phyloP scores from a whole-genome alignment of 2,113 vertebrate species.

The Carassius auratus region DNA sequence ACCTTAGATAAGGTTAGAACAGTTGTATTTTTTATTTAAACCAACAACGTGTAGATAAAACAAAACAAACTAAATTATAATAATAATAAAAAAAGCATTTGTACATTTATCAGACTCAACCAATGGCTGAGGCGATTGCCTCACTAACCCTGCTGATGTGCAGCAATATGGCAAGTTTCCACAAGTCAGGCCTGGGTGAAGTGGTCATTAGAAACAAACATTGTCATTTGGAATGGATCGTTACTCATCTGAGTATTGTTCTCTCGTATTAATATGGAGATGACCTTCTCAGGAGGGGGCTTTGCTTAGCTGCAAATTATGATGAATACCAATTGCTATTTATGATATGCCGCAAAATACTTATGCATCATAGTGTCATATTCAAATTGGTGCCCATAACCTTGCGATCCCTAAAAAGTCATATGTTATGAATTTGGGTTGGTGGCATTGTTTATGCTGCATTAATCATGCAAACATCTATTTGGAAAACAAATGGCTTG shows the following conservation, averaged over 20 bases:
- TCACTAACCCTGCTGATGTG: constrained; percentile 56
- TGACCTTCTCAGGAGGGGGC: constrained; percentile 66
- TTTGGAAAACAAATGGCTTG: constrained; percentile 63
- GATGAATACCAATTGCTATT: constrained; percentile 66
- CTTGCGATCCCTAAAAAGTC: constrained; percentile 63
- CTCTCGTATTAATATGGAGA: constrained; percentile 66
- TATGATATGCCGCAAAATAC: constrained; percentile 61
- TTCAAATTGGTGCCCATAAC: constrained; percentile 68
- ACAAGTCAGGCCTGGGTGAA: constrained; percentile 58
- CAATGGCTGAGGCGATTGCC: constrained; percentile 51
- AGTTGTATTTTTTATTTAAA: no score
- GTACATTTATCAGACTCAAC: constrained; percentile 35
- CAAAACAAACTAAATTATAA: no score
- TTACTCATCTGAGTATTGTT: constrained; percentile 65
- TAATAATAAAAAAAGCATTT: no score
- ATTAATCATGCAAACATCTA: constrained; percentile 65
- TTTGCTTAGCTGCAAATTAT: constrained; percentile 63
- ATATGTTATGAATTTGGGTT: constrained; percentile 68
- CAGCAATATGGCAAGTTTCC: constrained; percentile 53
- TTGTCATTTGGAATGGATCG: constrained; percentile 62
- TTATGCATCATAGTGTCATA: constrained; percentile 69
- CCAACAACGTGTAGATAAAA: no score
- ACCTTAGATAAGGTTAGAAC: no score
- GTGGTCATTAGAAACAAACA: constrained; percentile 63
- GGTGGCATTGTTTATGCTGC: constrained; percentile 65